A percentile compares a stretch with the other conserved stretches of the same genome.
These are phyloP conservation scores for Pangasius sanitwongsei DNA, from an alignment of 2,797 vertebrate species.

Conservation along the genomic window DNA sequence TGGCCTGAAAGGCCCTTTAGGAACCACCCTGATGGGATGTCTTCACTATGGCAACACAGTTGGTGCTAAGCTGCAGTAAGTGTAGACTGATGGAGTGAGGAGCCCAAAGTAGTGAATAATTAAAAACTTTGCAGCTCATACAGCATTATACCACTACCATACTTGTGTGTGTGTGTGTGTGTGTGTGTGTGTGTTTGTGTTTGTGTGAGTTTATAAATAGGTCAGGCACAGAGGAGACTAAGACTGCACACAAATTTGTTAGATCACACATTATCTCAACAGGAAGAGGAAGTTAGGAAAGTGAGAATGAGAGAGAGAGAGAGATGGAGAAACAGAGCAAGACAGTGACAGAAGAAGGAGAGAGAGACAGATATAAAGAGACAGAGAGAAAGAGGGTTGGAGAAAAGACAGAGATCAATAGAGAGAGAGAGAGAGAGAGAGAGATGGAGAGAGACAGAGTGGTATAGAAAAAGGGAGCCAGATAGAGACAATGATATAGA, in stretches of 20 bases:
- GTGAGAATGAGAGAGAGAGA: neutral
- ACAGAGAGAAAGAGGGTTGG: neutral
- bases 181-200: conserved; percentile 13
- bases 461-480: neutral
- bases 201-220: conserved; percentile 16
- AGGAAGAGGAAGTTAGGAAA: conserved; percentile 6
- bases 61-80: conserved; percentile 36
- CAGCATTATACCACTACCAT: conserved; percentile 41
- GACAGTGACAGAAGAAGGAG: neutral
- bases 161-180: conserved; percentile 17
- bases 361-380: neutral
- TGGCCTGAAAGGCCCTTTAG: conserved; percentile 19
- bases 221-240: neutral
- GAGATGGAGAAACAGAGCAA: neutral
- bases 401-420: neutral
- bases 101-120: conserved; percentile 50
- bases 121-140: conserved; percentile 46
- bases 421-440: no score
- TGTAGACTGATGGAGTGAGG: conserved; percentile 14
- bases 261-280: neutral
- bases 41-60: conserved; percentile 48
- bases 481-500: neutral
- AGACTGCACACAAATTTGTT: conserved; percentile 6
- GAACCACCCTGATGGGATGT: conserved; percentile 26
- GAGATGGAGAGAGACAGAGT: no score